Percentiles rank a stretch among this genome's conserved stretches.
Conservation (phyloP, 2,113 vertebrate species). For the Nycticorax nycticorax region DNA sequence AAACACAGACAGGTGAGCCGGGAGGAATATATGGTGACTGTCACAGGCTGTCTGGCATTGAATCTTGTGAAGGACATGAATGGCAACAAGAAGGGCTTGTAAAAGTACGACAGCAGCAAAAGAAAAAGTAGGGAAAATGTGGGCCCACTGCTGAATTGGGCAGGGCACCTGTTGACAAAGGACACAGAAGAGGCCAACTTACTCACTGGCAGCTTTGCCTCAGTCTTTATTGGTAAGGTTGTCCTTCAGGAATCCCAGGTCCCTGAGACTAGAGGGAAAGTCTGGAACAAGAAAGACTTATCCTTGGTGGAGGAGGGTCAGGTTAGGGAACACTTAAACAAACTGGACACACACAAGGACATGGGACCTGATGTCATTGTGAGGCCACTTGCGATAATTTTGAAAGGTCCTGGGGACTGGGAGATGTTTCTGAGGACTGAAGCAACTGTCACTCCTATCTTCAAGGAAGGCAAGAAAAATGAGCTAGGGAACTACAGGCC, state of each 20-base stretch:
- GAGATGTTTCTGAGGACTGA: background rate
- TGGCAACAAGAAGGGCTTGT: background rate
- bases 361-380: background rate
- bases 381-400: background rate
- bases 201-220: background rate
- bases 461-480: background rate
- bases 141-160: background rate
- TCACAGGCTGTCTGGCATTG: fast-evolving
- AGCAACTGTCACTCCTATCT: background rate
- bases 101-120: background rate
- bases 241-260: background rate
- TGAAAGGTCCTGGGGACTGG: background rate
- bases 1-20: background rate
- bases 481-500: background rate
- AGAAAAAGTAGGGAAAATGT: background rate
- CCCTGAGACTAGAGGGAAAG: background rate
- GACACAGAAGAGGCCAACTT: background rate
- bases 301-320: background rate
- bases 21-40: background rate
- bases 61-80: background rate
- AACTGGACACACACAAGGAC: background rate
- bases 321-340: background rate
- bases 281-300: background rate
- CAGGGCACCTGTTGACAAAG: background rate
- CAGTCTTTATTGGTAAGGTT: background rate